A percentile compares a stretch with the other conserved stretches of the same genome.
Evolutionary conservation across 2,888 invertebrate species (phyloP).

Genomic region (Petrolisthes cinctipes): DNA sequence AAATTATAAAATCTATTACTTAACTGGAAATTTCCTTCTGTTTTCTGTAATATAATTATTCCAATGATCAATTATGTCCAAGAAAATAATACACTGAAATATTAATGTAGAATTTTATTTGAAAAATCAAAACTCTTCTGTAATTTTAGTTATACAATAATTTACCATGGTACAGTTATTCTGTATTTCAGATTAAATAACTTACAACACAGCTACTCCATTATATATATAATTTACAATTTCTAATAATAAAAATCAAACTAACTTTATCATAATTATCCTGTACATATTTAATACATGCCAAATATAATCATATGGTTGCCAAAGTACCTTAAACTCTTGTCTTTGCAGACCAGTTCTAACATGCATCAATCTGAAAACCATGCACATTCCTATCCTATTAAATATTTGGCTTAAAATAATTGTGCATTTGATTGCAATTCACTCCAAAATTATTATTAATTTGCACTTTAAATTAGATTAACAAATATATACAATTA

Average conservation of each 20-base stretch:
- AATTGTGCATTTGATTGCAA: slow-evolving; percentile 37
- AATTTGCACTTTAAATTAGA: slow-evolving; percentile 30
- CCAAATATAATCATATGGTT: neutral
- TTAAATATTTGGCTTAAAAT: slow-evolving; percentile 30
- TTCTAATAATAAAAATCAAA: slow-evolving; percentile 14
- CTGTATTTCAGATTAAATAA: slow-evolving; percentile 20
- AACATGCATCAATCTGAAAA: neutral
- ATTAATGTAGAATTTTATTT: slow-evolving; percentile 3
- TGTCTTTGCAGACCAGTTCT: neutral
- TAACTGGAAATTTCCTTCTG: too few relatives aligned
- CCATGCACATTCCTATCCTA: slow-evolving; percentile 9
- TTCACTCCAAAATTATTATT: slow-evolving; percentile 14
- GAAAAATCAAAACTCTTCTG: slow-evolving; percentile 10
- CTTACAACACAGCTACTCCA: slow-evolving; percentile 26
- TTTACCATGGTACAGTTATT: slow-evolving; percentile 8
- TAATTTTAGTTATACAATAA: neutral
- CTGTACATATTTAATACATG: slow-evolving; percentile 21
- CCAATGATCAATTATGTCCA: too few relatives aligned
- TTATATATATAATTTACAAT: slow-evolving; percentile 21
- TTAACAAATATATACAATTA: slow-evolving; percentile 33
- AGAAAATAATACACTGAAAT: neutral
- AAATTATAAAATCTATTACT: too few relatives aligned
- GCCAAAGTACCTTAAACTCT: neutral
- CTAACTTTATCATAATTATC: neutral
- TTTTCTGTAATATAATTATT: too few relatives aligned